Evolutionary conservation across 2,797 vertebrate species (phyloP).

Genomic region (Peromyscus nudipes): DNA sequence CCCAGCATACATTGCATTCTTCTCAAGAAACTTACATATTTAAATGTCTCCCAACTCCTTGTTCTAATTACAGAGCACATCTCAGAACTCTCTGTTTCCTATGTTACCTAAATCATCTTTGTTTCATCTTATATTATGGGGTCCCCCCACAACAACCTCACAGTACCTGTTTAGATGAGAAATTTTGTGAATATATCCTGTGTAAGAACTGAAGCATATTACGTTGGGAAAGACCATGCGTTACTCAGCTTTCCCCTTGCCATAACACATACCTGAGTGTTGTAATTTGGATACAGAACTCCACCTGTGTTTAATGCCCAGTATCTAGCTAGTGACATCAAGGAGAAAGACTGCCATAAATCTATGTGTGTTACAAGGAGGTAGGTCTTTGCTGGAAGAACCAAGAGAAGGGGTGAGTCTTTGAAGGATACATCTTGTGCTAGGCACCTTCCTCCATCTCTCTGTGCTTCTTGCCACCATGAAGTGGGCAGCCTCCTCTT

Average conservation of each 20-base stretch:
- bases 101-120: neutral
- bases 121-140: neutral
- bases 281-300: neutral
- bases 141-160: fast-evolving
- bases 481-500: too few species aligned
- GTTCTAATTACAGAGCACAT: neutral
- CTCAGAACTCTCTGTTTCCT: neutral
- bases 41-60: neutral
- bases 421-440: neutral
- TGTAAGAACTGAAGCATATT: neutral
- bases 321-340: neutral
- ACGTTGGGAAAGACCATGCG: neutral
- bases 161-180: neutral
- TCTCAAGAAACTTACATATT: neutral
- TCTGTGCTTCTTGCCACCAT: neutral
- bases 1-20: neutral
- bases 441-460: too few species aligned
- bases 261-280: neutral
- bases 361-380: neutral
- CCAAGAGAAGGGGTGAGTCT: too few species aligned
- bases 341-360: neutral
- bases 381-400: neutral
- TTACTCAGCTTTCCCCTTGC: neutral
- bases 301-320: neutral
- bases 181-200: neutral